A percentile compares a stretch with the other conserved stretches of the same genome.
Evolutionary conservation across 2,888 invertebrate species (phyloP).

Genomic region (Loripinus fragilis): DNA sequence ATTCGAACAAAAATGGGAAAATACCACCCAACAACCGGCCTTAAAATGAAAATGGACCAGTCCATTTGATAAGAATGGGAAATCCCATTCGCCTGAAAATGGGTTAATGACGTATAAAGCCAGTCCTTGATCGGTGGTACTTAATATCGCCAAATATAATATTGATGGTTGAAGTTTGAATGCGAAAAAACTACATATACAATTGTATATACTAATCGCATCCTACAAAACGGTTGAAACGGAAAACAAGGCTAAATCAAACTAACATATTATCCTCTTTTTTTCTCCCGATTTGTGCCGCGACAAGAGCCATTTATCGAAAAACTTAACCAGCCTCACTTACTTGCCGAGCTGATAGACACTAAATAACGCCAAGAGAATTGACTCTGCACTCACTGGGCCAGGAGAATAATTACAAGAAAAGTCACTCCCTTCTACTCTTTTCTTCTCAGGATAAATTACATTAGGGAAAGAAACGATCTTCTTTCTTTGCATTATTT

Average conservation of each 20-base stretch:
- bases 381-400: constrained; percentile 7
- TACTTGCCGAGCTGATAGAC: constrained; percentile 11
- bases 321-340: constrained; percentile 14
- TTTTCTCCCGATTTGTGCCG: background rate
- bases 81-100: no score
- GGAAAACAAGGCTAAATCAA: background rate
- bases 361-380: constrained; percentile 13
- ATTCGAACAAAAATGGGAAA: no score
- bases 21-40: no score
- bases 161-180: no score
- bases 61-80: no score
- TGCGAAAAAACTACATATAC: no score
- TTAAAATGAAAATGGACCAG: no score
- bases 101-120: no score
- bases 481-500: background rate
- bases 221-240: no score
- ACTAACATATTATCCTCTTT: background rate
- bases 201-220: no score
- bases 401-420: background rate
- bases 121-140: no score
- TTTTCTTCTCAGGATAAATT: constrained; percentile 4
- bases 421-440: background rate
- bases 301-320: constrained; percentile 11
- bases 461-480: background rate
- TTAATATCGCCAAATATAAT: no score